Base-by-base conservation (phyloP, 2,888 invertebrate species). In the Patella caerulea region DNA sequence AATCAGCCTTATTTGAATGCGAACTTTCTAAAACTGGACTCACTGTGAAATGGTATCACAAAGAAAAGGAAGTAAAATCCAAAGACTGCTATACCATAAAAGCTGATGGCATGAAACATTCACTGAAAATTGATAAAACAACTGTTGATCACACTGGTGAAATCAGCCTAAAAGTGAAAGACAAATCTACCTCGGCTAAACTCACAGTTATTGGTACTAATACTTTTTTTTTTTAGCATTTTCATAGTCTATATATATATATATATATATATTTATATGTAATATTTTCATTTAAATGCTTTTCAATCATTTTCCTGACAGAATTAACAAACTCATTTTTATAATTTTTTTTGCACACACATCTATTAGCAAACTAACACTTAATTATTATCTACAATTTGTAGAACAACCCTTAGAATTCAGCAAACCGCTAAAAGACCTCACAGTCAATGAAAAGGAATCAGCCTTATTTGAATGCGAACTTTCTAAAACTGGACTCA, bases 21-120 rank as follows among this genome's bases (percentile, higher is more conserved):
- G 97, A 98, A 91, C 93, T 98, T 17, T 97, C 97, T 24, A 98
- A 98, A 93, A 97, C 97, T 56, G 97, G 98, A 91, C 97, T 97
- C n/a, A 92, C 96, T 2, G 97, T 97, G 0, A 96, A 95, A 90
- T 98, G 97, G 97, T 96, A 94, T 92, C 95, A 96, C 80, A 83
- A 88, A 77, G 88, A 87, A 94, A 95, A 95, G 87, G 96, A 96
- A 92, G 93, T 97, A 0, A 95, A 95, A 86, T 96, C 96, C 71
- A 96, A 96, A 95, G 96, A 84, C 71, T 78, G 96, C 90, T 96
- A 90, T 94, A 96, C 83, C 88, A 94, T 97, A n/a, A 94, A 96
- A 75, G 95, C 96, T 89, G 96, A 97, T 92, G 96, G 83, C 9
- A 80, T 77, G n/a, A 81, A 81, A 12, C 88, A 89, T 71, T 85